These are phyloP conservation scores for Dendrolimus pini DNA, from an alignment of 2,888 invertebrate genomes.

Conservation along the genomic window DNA sequence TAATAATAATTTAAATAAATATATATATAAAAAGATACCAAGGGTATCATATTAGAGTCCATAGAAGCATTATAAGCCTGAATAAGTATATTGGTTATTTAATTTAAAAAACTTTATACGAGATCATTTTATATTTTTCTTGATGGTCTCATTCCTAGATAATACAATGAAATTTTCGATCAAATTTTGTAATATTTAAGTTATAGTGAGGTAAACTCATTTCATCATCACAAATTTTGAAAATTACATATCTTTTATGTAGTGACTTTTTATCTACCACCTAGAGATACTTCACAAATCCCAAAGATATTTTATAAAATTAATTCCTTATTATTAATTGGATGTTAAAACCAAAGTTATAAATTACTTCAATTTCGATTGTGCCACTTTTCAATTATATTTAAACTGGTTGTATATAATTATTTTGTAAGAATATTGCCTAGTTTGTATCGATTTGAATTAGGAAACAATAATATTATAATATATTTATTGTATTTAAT, in stretches of 20 bases:
- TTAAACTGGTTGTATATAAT: conserved; percentile 49
- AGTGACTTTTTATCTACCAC: background rate
- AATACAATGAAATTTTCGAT: background rate
- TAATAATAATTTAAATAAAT: conserved; percentile 26
- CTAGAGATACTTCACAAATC: conserved; percentile 15
- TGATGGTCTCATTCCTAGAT: background rate
- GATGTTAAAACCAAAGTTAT: conserved; percentile 63
- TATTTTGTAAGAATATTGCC: conserved; percentile 40
- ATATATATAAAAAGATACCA: conserved; percentile 14
- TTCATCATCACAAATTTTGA: background rate
- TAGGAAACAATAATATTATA: conserved; percentile 59
- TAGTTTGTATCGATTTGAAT: conserved; percentile 44
- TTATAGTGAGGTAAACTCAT: background rate
- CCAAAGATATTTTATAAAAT: conserved; percentile 7
- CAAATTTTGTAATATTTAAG: background rate
- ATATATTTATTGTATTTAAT: conserved; percentile 68
- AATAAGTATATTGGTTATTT: background rate
- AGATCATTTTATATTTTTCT: too few relatives aligned
- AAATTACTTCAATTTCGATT: conserved; percentile 35
- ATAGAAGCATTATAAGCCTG: background rate
- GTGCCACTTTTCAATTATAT: conserved; percentile 61
- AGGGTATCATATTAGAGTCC: conserved; percentile 1
- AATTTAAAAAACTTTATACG: too few relatives aligned
- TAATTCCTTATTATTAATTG: conserved; percentile 36
- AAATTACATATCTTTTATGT: background rate